Evolutionary conservation across 1,140 invertebrate genomes (phyloP), one percentile per base, ranked within the genome.

Genomic region (Plodia interpunctella): DNA sequence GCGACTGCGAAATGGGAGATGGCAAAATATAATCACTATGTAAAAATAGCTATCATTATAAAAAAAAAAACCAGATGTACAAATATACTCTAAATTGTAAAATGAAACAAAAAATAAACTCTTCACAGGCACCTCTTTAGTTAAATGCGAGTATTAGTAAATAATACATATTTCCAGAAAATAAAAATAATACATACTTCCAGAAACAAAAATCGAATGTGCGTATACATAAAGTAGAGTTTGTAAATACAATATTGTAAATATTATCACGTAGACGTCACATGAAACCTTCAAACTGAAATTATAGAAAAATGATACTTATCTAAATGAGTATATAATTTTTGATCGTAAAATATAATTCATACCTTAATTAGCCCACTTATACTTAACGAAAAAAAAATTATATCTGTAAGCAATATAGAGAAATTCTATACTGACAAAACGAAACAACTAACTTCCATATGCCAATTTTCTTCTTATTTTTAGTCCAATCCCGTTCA

Each of bases 301-400:
- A 44, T 44, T 35, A 35, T 35, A 13, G 4, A 44, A 44, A 44
- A 44, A 15, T 44, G 38, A 15, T 44, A 44, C 55, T 63, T 64
- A 20, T 55, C 74, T 80, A 83, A 72, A 59, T 81, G 82, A 85
- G 82, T 85, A 85, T 85, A 83, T 68, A 76, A 65, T 63, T 73
- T 80, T 85, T 85, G 80, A 80, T 83, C 80, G 69, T 79, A 72
- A 70, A 70, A 67, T 64, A 65, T 59, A 73, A 52, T 58, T 44
- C 52, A 63, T 44, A 35, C 32, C 50, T 62, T 60, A 69, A 57
- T 52, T 61, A 65, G 25, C 49, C 55, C 30, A 60, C 32, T 10
- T 53, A 53, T 44, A 57, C 25, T 50, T 44, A 44, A 44, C 38
- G 15, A 44, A 1, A 44, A 10, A 32, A 15, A 44, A 44, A 44